Conservation (phyloP, 2,888 invertebrate species). For the Amphipoea oculea region DNA sequence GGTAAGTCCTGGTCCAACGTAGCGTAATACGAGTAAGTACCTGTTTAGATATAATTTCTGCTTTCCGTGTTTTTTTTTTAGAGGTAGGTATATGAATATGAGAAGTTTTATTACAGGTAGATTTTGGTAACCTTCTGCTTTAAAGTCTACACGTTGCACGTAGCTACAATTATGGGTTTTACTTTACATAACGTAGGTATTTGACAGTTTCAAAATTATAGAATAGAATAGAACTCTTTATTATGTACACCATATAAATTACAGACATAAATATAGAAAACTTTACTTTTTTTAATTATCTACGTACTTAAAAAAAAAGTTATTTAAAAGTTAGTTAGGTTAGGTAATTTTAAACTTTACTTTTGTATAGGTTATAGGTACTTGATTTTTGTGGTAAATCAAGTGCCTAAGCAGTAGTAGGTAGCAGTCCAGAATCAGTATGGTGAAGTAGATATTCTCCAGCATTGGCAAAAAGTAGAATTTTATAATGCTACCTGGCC, state of each 20-base stretch:
- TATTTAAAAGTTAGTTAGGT: no score
- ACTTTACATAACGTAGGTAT: not conserved
- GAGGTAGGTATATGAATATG: no score
- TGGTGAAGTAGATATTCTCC: no score
- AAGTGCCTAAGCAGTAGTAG: not conserved
- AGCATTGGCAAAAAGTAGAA: not conserved
- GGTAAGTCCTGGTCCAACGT: not conserved
- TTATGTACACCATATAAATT: no score
- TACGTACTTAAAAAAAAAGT: no score
- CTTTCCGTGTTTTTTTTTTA: not conserved
- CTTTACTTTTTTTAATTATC: no score
- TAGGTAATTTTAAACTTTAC: not conserved
- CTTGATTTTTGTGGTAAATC: no score
- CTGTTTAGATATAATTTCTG: not conserved
- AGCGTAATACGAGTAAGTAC: not conserved
- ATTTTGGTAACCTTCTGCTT: not conserved
- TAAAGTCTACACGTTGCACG: not conserved
- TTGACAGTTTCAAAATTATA: no score
- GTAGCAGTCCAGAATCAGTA: not conserved
- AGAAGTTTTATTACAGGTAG: not conserved
- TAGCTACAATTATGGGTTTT: no score
- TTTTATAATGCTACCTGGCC: not conserved
- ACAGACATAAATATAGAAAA: no score
- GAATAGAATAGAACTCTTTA: no score
- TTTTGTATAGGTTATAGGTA: not conserved